Base-by-base conservation (phyloP, 2,797 vertebrate genomes). In the Lepus townsendii region DNA sequence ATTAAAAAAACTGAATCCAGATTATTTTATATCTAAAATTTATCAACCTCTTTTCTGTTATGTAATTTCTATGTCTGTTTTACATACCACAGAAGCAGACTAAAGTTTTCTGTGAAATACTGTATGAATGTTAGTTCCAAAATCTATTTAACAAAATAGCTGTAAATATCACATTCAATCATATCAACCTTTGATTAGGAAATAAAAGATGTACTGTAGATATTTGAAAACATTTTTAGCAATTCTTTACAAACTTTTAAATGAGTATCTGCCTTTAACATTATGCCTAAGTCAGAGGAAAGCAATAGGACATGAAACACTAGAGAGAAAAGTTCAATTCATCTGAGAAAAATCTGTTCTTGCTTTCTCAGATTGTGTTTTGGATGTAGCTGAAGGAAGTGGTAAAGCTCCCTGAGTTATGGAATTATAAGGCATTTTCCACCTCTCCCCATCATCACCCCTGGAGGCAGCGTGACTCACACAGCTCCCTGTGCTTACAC, bases 61-160 rank as follows among this genome's bases (percentile, higher is more conserved):
- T 65, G n/a, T 20, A 3, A 65, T 63, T 47, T 65, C 38, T 38
- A 11, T 60, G 73, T 90, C 14, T 80, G 13, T 20, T 75, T 26
- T 30, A 35, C 17, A 22, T 9, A 38, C 1, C n/a, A 60, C n/a
- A 32, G 62, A 73, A 68, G 62, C 17, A 76, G 62, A 83, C 19
- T 24, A 52, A 68, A 50, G 35, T 20, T 2, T 14, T 82, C 7
- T 17, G 16, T 32, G 10, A 76, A 38, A 47, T 85, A 62, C 9
- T 93, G 7, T 82, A 35, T 72, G 16, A 72, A 24, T 72, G 71
- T 72, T 52, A 85, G 52, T 88, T 63, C 54, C 19, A 69, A 75
- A 93, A 76, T 47, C 2, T 57, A 9, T 93, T 75, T 71, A 57
- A 6, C 32, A 69, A 54, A 47, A 50, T 65, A 84, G 65, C 19